Evolutionary conservation across 1,140 invertebrate genomes (phyloP), one percentile per base, ranked within the genome.

Genomic region (Scaptomyza graminum): DNA sequence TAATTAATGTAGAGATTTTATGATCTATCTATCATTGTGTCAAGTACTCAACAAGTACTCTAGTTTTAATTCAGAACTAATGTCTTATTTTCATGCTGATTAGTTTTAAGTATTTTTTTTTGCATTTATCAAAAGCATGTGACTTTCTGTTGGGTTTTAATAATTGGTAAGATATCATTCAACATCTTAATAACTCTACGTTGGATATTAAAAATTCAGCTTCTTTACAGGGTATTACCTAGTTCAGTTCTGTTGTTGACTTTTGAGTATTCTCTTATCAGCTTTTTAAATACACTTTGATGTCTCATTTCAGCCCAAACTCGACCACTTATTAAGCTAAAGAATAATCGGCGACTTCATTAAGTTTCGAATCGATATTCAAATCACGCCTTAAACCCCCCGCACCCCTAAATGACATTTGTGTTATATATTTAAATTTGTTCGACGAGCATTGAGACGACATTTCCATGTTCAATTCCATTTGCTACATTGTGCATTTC

Each of bases 401-500:
- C 28, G 28, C 28, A 31, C 1, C 28, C 7, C 28, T 22, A 31
- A 31, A 0, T 31, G 5, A 1, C 11, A 41, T 71, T 55, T 9
- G 8, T 68, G 77, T 41, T 46, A 15, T 7, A 60, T 25, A 74
- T 78, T 69, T 82, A 79, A 82, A 82, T 82, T 82, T n/a, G n/a
- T n/a, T n/a, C n/a, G n/a, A n/a, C n/a, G n/a, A n/a, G n/a, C n/a
- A 34, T 39, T 79, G 74, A 69, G 76, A 79, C 18, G 76, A 70
- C 62, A 74, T 82, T 82, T 70, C 76, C 79, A 81, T 74, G n/a
- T n/a, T n/a, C n/a, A n/a, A n/a, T 76, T 75, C 37, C 73, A 59
- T 47, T 71, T 6, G 5, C 28, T 66, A 67, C 64, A 60, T 54
- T 50, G 5, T 31, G 28, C 59, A 74, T 79, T 79, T 78, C 61